Evolutionary conservation across 2,797 vertebrate genomes (phyloP).

Genomic region (Vespertilio murinus): DNA sequence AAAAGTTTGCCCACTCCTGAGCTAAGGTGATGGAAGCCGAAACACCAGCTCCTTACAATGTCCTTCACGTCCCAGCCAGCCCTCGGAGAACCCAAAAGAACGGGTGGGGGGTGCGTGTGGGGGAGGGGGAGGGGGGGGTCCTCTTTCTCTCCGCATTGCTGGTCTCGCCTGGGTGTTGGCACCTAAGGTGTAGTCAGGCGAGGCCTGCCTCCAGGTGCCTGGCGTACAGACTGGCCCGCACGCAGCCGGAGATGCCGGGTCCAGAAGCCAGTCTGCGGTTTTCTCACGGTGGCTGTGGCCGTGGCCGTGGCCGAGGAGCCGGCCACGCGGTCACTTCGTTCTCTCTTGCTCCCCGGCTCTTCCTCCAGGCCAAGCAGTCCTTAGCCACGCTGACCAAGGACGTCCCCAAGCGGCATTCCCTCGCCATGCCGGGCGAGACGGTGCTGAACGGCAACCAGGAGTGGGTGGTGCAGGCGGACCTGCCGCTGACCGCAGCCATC

Average conservation of each 20-base stretch:
- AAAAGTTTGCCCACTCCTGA: too few species aligned
- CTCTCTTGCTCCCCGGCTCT: neutral
- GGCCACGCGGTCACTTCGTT: fast-evolving
- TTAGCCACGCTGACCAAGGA: slow-evolving; percentile 96
- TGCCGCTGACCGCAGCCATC: slow-evolving; percentile 96
- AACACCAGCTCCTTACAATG: neutral
- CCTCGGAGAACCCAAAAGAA: neutral
- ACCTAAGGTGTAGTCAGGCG: neutral
- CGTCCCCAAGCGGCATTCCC: slow-evolving; percentile 94
- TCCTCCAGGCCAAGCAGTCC: slow-evolving; percentile 94
- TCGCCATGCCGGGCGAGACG: slow-evolving; percentile 94
- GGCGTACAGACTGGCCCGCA: fast-evolving
- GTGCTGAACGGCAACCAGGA: slow-evolving; percentile 97
- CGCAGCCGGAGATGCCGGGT: fast-evolving
- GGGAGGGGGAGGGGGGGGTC: too few species aligned
- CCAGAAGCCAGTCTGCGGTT: neutral
- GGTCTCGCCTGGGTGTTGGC: neutral
- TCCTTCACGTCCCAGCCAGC: neutral
- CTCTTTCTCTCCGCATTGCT: fast-evolving
- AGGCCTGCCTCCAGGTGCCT: fast-evolving
- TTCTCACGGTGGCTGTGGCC: neutral
- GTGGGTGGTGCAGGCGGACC: slow-evolving; percentile 96
- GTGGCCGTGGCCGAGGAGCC: fast-evolving
- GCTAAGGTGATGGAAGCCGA: neutral
- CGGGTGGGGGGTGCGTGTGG: neutral